Evolutionary conservation across 2,113 vertebrate genomes (phyloP), one percentile per base, ranked within the genome.

Genomic region (Entosphenus tridentatus): DNA sequence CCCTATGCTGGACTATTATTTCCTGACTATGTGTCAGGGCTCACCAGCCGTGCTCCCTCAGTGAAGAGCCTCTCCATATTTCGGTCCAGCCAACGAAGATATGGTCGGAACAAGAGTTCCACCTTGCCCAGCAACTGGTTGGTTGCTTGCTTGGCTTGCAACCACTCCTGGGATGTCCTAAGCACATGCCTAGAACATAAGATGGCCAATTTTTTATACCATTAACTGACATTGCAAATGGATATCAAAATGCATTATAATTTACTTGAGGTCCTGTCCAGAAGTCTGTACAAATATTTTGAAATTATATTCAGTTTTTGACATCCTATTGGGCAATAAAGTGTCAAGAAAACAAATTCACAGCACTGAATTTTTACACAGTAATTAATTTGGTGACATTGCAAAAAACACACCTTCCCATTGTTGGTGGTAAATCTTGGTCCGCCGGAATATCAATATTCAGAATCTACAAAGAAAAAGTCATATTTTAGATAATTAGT

Each of bases 61-160:
- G 79, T 83, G 71, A 84, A 83, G 56, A 85, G 77, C 65, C 79
- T 77, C 75, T 85, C 84, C 81, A 85, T 70, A 72, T 80, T 85
- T 10, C 82, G 84, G 74, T 85, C 84, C 6, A 85, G 73, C 84
- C 84, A 85, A 57, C 80, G 81, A 39, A 84, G 75, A 73, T 78
- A 84, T 12, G 83, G 83, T 16, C 81, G 75, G 69, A 85, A 85
- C 14, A 85, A 77, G 70, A 85, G 76, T 75, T 85, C 84, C 21
- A 82, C 71, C 69, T 83, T 84, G 18, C 82, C 82, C 75, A 81
- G 71, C 16, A 85, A 78, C 71, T 81, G 78, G 74, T 81, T 83
- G 71, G 84, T 85, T 5, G 82, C 84, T 56, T 84, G 80, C 56
- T 85, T 85, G 12, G 81, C 83, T 71, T 80, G 78, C 54, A 85